A percentile compares a stretch with the other conserved stretches of the same genome.
Evolutionary conservation across 2,113 vertebrate species (phyloP).

Genomic region (Hoplias malabaricus): DNA sequence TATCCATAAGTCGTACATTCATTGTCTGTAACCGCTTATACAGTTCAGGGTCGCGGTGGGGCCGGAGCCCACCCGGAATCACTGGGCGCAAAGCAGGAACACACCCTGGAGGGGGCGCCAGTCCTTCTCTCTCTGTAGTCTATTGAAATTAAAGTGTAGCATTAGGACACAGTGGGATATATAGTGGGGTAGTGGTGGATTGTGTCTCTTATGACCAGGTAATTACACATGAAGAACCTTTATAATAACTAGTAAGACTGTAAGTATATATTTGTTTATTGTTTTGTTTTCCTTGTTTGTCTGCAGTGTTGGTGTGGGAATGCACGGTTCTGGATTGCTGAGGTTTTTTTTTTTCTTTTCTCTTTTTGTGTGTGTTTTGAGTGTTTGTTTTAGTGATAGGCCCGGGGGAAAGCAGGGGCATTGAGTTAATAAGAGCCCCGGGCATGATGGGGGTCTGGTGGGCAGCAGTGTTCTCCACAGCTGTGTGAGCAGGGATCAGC

Average conservation of each 20-base stretch:
- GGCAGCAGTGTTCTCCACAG: conserved; percentile 28
- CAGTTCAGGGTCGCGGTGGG: too few relatives aligned
- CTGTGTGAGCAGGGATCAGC: background rate
- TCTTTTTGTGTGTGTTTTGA: background rate
- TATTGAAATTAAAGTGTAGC: background rate
- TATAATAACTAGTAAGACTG: too few relatives aligned
- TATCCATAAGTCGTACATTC: too few relatives aligned
- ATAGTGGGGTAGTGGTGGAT: too few relatives aligned
- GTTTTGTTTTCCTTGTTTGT: background rate
- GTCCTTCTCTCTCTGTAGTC: background rate
- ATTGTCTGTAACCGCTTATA: too few relatives aligned
- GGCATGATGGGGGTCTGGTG: conserved; percentile 16
- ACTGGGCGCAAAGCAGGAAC: too few relatives aligned
- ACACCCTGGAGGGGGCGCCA: too few relatives aligned
- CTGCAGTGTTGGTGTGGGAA: background rate
- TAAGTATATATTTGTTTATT: too few relatives aligned
- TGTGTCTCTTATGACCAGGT: background rate
- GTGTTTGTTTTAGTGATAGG: background rate
- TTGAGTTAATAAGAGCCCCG: conserved; percentile 16
- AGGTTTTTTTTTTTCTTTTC: background rate
- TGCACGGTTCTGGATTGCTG: background rate
- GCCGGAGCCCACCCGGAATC: too few relatives aligned
- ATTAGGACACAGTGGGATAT: too few relatives aligned
- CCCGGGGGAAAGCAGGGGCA: background rate
- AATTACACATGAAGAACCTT: too few relatives aligned